A percentile compares a stretch with the other conserved stretches of the same genome.
phyloP scores from a whole-genome alignment of 2,797 vertebrate genomes.

The Bradypodion pumilum region DNA sequence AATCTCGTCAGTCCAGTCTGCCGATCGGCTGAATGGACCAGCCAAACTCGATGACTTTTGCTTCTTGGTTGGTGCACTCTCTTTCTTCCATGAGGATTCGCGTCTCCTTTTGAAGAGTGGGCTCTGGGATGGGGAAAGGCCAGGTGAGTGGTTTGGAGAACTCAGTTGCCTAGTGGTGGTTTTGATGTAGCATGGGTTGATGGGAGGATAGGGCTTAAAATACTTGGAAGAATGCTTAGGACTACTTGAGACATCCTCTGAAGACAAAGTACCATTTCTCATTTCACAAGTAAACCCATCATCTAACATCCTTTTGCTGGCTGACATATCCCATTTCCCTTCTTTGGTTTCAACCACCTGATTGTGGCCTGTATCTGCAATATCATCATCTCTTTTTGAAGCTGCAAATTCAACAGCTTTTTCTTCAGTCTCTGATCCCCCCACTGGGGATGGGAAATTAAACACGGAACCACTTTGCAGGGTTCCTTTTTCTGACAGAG shows the following conservation, averaged over 20 bases:
- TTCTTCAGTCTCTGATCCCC: slow-evolving; percentile 49
- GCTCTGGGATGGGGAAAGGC: slow-evolving; percentile 86
- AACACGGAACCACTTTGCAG: slow-evolving; percentile 9
- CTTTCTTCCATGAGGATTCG: slow-evolving; percentile 67
- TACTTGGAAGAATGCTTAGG: slow-evolving; percentile 72
- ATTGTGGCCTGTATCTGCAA: slow-evolving; percentile 35
- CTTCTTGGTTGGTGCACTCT: slow-evolving; percentile 69
- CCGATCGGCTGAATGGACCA: slow-evolving; percentile 86
- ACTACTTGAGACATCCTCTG: slow-evolving; percentile 71
- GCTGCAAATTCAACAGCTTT: slow-evolving; percentile 40
- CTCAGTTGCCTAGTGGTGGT: slow-evolving; percentile 94
- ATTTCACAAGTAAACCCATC: slow-evolving; percentile 39
- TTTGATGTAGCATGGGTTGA: slow-evolving; percentile 92
- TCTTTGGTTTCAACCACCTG: slow-evolving; percentile 53
- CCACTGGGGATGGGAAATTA: slow-evolving; percentile 23
- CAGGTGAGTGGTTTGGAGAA: slow-evolving; percentile 87
- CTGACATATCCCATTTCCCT: slow-evolving; percentile 14
- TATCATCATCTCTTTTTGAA: slow-evolving; percentile 15
- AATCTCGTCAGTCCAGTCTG: slow-evolving; percentile 91
- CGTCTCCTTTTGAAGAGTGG: slow-evolving; percentile 80
- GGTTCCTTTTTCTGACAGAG: slow-evolving; percentile 1
- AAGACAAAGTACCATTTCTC: slow-evolving; percentile 64
- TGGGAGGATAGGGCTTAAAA: slow-evolving; percentile 85
- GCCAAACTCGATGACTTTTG: slow-evolving; percentile 78
- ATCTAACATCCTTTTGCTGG: slow-evolving; percentile 44